A percentile compares a stretch with the other conserved stretches of the same genome.
Conservation (phyloP, 2,113 vertebrate genomes). For the Hippocampus barbouri region DNA sequence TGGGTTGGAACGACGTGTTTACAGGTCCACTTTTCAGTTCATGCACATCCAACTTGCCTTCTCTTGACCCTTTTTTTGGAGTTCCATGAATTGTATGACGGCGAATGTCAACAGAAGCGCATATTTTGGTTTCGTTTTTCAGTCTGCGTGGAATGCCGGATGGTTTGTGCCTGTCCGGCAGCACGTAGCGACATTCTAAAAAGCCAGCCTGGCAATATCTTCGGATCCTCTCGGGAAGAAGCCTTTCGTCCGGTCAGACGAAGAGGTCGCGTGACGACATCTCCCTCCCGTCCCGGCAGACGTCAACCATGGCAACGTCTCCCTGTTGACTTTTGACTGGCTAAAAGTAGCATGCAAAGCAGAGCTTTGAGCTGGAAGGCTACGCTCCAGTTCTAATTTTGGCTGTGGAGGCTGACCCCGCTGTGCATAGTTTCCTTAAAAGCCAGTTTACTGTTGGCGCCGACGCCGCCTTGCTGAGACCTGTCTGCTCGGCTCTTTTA, state of each 20-base stretch:
- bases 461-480: background rate
- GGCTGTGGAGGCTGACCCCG: background rate
- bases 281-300: constrained; percentile 53
- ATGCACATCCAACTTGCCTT: too few species aligned
- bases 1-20: too few species aligned
- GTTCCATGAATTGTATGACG: background rate
- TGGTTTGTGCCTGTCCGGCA: constrained; percentile 22
- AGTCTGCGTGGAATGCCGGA: background rate
- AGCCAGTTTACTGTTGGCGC: background rate
- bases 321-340: constrained; percentile 30
- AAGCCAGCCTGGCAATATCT: constrained; percentile 72
- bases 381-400: constrained; percentile 31
- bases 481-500: background rate
- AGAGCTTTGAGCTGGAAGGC: constrained; percentile 3
- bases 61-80: background rate
- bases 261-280: constrained; percentile 67
- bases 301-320: constrained; percentile 60
- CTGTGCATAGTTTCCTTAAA: background rate
- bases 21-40: background rate
- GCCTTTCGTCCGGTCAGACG: constrained; percentile 71
- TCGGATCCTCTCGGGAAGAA: constrained; percentile 45
- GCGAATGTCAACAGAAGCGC: background rate
- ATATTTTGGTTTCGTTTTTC: background rate
- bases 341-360: background rate
- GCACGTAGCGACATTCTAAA: constrained; percentile 60